Evolutionary conservation across 1,140 invertebrate species (phyloP), one percentile per base, ranked within the genome.

Genomic region (Diploscapter pachys): DNA sequence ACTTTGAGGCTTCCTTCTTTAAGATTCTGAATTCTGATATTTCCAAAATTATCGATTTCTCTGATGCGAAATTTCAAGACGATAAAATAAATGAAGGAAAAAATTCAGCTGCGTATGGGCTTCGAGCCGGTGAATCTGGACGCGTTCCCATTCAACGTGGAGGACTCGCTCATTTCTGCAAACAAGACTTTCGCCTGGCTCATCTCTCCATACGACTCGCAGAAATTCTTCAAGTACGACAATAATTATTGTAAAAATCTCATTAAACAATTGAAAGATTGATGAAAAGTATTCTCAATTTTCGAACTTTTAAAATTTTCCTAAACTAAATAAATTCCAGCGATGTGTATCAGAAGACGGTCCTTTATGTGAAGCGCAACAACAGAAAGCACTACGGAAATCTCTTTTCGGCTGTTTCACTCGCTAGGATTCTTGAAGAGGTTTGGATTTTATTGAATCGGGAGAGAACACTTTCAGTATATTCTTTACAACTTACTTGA

Each of bases 321-420:
- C 5, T 13, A 49, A 9, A 8, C 5, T 2, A 48, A 57, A 3
- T 57, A 3, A 0, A 3, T 65, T 66, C 52, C 63, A 73, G 72
- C 51, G 64, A 74, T 54, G 68, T 74, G 65, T 74, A 74, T 48
- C 77, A 78, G 53, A 78, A 82, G 62, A 79, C 77, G n/a, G 72
- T 52, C 53, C 74, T 83, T 5, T 64, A 81, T 8, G 57, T 83
- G 8, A 74, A 80, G 13, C 70, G 82, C 3, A 59, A 71, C 4
- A 52, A 73, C 8, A 51, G 64, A 3, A 61, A 79, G 5, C 84
- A 81, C 66, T 80, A 79, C 65, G 78, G 79, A 3, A 73, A 76
- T 48, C 72, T 83, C 9, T 83, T 83, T 70, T 73, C 77, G 6
- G 75, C 79, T 51, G n/a, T 55, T 5, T 52, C 57, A 50, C 52